Evolutionary conservation across 2,797 vertebrate genomes (phyloP), one percentile per base, ranked within the genome.

Genomic region (Cygnus olor): DNA sequence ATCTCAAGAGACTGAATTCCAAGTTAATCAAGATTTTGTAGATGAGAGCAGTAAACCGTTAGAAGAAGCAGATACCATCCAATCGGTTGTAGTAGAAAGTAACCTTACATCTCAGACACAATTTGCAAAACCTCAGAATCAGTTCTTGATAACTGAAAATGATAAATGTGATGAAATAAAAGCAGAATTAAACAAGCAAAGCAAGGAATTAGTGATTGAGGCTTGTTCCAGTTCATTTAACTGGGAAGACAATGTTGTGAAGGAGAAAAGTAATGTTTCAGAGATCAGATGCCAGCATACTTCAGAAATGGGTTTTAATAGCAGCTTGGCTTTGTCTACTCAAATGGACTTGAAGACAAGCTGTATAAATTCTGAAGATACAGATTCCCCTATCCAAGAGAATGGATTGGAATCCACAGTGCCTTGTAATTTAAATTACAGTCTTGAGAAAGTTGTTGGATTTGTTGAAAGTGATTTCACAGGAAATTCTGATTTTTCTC

Each of bases 111-210:
- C 89, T 72, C 76, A 69, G 82, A 60, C 76, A 58, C 66, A 73
- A 19, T 38, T 38, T 83, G 78, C 53, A 54, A 78, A 83, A 74
- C 82, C 91, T 90, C 56, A 49, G 7, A 18, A 60, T 64, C 57
- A 11, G 57, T 70, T 86, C 76, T 73, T 44, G 34, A 18, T 70
- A 47, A 63, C 45, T 80, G 88, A 88, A 94, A 87, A 66, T 64
- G 15, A 80, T 80, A 88, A 74, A n/a, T 76, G 73, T 92, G 79
- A 82, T 72, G 40, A 89, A 93, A 56, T 47, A 45, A 58, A 86
- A 77, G 54, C 18, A 30, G 77, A 88, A 42, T 77, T 94, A 42
- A 63, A 89, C 86, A 73, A 86, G 22, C 58, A 58, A 76, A 81
- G 63, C 18, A 19, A 91, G 42, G 84, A 80, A 21, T 25, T 73